These are phyloP conservation scores for Monochamus alternatus DNA, from an alignment of 2,888 invertebrate species.

Conservation along the genomic window DNA sequence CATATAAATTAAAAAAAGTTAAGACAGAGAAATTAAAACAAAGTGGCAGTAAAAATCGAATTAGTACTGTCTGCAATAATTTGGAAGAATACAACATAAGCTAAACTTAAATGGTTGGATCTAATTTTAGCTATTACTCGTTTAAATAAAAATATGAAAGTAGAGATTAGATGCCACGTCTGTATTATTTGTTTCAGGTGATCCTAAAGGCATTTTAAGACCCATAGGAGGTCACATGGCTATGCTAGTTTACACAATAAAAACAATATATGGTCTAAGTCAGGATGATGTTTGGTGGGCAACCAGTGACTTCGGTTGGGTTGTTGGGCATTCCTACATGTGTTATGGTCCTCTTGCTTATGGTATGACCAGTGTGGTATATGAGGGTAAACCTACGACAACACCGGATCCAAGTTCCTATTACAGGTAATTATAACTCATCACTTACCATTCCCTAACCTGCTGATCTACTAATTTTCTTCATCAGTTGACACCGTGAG, in stretches of 20 bases:
- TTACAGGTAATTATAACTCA: conserved; percentile 78
- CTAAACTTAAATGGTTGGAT: too few relatives aligned
- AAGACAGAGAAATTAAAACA: too few relatives aligned
- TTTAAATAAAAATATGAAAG: neutral
- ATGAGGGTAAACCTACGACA: conserved; percentile 95
- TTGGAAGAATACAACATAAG: too few relatives aligned
- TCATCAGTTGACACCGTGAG: too few relatives aligned
- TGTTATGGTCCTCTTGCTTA: conserved; percentile 91
- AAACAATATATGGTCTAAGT: conserved; percentile 84
- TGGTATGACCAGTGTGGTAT: conserved; percentile 87
- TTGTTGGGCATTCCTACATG: conserved; percentile 95
- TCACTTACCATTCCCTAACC: neutral
- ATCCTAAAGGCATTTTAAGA: conserved; percentile 87
- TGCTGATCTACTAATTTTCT: too few relatives aligned
- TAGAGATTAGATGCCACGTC: too few relatives aligned
- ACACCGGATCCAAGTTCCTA: conserved; percentile 95
- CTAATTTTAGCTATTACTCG: too few relatives aligned
- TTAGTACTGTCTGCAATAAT: too few relatives aligned
- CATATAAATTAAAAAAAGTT: too few relatives aligned
- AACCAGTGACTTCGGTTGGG: conserved; percentile 93
- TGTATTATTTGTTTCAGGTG: conserved; percentile 67
- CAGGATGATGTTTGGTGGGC: conserved; percentile 92
- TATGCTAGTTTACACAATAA: conserved; percentile 88
- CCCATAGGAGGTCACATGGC: conserved; percentile 93
- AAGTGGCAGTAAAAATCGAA: too few relatives aligned